These are phyloP conservation scores for Clamator glandarius DNA, from an alignment of 2,797 vertebrate genomes.

Conservation along the genomic window DNA sequence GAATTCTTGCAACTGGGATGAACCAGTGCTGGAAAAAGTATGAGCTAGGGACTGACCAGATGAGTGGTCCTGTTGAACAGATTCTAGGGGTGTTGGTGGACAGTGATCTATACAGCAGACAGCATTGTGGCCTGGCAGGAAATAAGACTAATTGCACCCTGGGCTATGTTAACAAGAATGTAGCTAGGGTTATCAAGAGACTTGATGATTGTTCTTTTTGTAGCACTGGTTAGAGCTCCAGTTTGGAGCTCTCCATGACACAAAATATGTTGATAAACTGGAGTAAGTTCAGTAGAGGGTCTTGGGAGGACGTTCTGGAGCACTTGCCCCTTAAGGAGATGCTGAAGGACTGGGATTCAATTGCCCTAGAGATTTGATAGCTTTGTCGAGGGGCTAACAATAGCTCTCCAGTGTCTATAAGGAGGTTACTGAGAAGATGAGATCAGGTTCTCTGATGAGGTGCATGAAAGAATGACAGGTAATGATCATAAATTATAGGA, in stretches of 20 bases:
- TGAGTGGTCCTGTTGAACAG: neutral
- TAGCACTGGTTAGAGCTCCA: neutral
- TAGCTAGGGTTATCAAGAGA: neutral
- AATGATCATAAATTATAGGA: neutral
- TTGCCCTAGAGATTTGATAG: neutral
- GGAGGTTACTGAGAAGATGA: neutral
- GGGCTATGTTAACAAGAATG: neutral
- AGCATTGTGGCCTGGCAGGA: neutral
- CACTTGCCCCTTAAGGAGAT: neutral
- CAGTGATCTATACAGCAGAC: too few relatives aligned
- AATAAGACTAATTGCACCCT: neutral
- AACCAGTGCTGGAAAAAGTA: neutral
- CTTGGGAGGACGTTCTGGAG: neutral
- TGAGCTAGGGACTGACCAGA: neutral
- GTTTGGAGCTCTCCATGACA: neutral
- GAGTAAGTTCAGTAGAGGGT: neutral
- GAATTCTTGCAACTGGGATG: neutral
- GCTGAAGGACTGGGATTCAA: neutral
- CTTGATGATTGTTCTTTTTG: neutral
- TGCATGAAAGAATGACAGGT: neutral
- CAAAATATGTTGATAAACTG: neutral
- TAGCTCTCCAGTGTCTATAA: neutral
- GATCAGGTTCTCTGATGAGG: neutral
- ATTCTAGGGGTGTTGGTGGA: neutral
- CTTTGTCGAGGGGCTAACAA: neutral